Evolutionary conservation across 1,140 invertebrate genomes (phyloP), one percentile per base, ranked within the genome.

Genomic region (Reticulitermes speratus): DNA sequence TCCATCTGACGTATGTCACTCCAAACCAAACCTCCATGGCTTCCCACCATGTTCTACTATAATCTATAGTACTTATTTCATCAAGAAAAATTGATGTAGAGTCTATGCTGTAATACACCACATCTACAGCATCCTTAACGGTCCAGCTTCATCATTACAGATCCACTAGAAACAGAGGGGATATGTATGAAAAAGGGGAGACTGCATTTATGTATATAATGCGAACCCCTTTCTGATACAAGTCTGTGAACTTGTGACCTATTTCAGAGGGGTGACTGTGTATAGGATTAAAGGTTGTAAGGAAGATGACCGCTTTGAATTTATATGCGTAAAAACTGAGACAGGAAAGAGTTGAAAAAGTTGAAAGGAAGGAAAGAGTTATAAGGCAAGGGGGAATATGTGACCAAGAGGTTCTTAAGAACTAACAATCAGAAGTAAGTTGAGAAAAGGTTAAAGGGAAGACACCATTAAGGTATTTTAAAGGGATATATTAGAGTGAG

Each of bases 1-100:
- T 55, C 52, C 19, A 2, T 55, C 14, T 16, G 14, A 55, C 52
- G 16, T 21, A 12, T 55, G 52, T 55, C 52, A 21, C 52, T 55
- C 52, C 52, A 55, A 55, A 55, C 14, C 1, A n/a, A 75, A 30
- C 65, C 25, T 25, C 65, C n/a, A 75, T 75, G 65, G 9, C 65
- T 75, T 11, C n/a, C 65, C n/a, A 75, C n/a, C 9, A 30, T 75
- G n/a, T 25, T 75, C 3, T 25, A 75, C 65, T 30, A 75, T 25
- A 75, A 75, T n/a, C n/a, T 75, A 75, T 75, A 75, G n/a, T 75
- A 75, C n/a, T 75, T 75, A 65, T 75, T 75, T 75, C 65, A 75
- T 75, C 65, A 75, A 75, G 25, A 75, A 75, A 55, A 75, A 30
- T 30, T 75, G 65, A 30, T 75, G 65, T 30, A 30, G 65, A 30